Evolutionary conservation across 2,888 invertebrate genomes (phyloP), one percentile per base, ranked within the genome.

Genomic region (Dioctria rufipes): DNA sequence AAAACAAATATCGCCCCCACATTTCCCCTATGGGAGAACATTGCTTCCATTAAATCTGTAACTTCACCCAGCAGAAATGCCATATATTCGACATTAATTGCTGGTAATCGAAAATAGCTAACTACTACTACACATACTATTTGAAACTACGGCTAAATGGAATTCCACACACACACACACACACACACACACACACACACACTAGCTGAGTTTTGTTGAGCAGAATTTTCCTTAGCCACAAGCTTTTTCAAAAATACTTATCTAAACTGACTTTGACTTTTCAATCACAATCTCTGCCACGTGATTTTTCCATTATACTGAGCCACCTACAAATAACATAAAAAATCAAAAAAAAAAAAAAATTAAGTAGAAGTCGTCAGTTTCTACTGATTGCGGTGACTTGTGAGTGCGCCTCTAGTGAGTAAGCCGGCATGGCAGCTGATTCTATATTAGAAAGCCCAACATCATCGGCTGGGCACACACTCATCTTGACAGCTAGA

Each of bases 271-370:
- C 46, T 43, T 25, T 40, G 65, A 60, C 46, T 75, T 46, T 77
- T 40, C 46, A 77, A 77, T 77, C 77, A 77, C 77, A 77, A 77
- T 77, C 51, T 77, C 40, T 61, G 77, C 61, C 77, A 77, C 77
- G 77, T 77, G 77, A 77, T 63, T 63, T 58, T 37, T 61, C 46
- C 25, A 77, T 63, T 54, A 54, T 11, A 46, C 46, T 6, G 46
- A 5, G 46, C 46, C 46, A 46, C 46, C 46, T 46, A 46, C 11
- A 25, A 25, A 25, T 25, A 25, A 25, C 25, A 2, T 54, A 54
- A n/a, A 8, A n/a, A 4, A 54, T 54, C 9, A 54, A 54, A 54
- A 11, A 54, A 54, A 11, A 54, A 4, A 54, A 54, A 54, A 54
- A 54, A 54, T 4, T 6, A 54, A 54, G 54, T 25, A 25, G 25